Base-by-base conservation (phyloP, 2,113 vertebrate species). In the Monarcha castaneiventris region DNA sequence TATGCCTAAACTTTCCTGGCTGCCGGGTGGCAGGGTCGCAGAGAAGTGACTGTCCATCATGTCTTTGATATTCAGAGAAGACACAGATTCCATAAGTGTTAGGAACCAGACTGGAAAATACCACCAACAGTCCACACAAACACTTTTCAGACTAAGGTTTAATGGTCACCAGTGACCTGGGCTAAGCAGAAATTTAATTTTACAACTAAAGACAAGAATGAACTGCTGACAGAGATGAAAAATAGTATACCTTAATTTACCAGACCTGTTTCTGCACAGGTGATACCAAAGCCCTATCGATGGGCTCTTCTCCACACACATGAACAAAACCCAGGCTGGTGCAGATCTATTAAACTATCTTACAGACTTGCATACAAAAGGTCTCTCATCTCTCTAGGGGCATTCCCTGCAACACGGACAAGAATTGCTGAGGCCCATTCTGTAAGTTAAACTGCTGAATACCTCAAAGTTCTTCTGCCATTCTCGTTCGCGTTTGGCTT, bases 381-480 rank as follows among this genome's bases (percentile, higher is more conserved):
- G 23, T 49, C 10, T 71, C 82, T 59, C 30, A n/a, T 48, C 43
- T 72, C 52, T 54, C 46, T 11, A 37, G 11, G 3, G 33, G 6
- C 30, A 64, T 35, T 35, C 39, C 59, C 49, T 64, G 35, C 62
- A 85, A 55, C 37, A n/a, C 4, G 25, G n/a, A 16, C 43, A 69
- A 32, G 75, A 58, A 48, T 1, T 44, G 44, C 72, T 32, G 14
- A 81, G 77, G 51, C 20, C n/a, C 43, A 48, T 43, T 63, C n/a
- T 59, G 18, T 37, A 81, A 46, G 15, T 49, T 49, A n/a, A 82
- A 10, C n/a, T 63, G 59, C 52, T 75, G 73, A 74, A 95, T 97
- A 99, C 99, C 99, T 99, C 99, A 96, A 99, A 99, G 97, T 99
- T 99, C 97, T 99, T 99, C 98, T 99, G 99, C 99, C 99, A 99